These are phyloP conservation scores for Loris lydekkerianus DNA, from an alignment of 2,797 vertebrate genomes.

Conservation along the genomic window DNA sequence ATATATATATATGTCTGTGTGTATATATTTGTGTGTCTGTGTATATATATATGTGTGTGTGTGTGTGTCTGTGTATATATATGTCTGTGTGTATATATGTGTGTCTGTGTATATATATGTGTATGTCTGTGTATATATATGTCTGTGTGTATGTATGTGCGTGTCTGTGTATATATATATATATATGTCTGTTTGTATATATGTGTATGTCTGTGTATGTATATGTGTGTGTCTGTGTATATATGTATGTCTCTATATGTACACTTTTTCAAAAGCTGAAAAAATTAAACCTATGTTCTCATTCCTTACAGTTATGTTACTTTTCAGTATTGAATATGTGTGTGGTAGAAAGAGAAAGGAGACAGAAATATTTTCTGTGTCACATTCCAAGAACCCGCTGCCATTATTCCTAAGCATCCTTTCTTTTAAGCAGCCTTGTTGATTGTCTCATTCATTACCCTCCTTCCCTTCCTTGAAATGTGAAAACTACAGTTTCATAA, in stretches of 20 bases:
- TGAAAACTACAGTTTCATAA: conserved; percentile 25
- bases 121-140: too few relatives aligned
- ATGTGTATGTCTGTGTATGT: too few relatives aligned
- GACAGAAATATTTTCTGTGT: background rate
- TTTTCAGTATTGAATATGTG: background rate
- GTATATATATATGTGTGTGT: too few relatives aligned
- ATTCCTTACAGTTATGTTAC: background rate
- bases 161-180: too few relatives aligned
- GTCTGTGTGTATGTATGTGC: too few relatives aligned
- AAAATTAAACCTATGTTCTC: background rate
- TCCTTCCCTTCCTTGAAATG: conserved; percentile 23
- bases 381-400: background rate
- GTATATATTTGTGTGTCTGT: background rate
- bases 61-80: too few relatives aligned
- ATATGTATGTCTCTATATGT: background rate
- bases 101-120: too few relatives aligned
- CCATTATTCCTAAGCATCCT: background rate
- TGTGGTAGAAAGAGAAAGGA: background rate
- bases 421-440: conserved; percentile 4
- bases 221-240: too few relatives aligned
- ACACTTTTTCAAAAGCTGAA: background rate
- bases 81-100: too few relatives aligned
- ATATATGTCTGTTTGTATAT: too few relatives aligned
- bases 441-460: conserved; percentile 10
- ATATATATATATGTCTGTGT: too few relatives aligned